Evolutionary conservation across 2,113 vertebrate genomes (phyloP).

Genomic region (Ramphastos sulfuratus): DNA sequence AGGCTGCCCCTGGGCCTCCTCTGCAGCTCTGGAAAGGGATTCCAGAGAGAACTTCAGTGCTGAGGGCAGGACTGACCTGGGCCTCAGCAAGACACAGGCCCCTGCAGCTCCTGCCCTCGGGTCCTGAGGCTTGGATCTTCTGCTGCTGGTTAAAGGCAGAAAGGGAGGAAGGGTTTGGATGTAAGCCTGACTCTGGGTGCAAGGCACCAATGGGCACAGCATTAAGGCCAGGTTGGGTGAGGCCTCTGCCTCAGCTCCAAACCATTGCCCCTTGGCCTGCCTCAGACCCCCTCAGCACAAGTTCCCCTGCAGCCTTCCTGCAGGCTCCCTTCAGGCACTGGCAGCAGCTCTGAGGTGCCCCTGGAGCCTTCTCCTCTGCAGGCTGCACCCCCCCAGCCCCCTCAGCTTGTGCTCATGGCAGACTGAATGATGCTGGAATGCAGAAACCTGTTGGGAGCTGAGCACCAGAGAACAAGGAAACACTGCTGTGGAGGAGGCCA

Average conservation of each 20-base stretch:
- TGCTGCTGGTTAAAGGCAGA: background rate
- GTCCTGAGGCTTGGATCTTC: background rate
- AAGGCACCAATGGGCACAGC: background rate
- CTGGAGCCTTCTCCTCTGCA: too few species aligned
- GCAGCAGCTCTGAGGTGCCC: too few species aligned
- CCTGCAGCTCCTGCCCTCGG: background rate
- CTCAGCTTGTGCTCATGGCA: background rate
- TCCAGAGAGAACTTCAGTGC: background rate
- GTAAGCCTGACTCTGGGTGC: background rate
- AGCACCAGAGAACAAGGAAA: background rate
- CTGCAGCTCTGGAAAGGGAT: constrained; percentile 12
- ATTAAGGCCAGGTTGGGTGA: too few species aligned
- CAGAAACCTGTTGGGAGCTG: background rate
- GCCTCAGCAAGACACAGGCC: background rate
- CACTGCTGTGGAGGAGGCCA: background rate
- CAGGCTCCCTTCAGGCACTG: too few species aligned
- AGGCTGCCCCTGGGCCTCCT: constrained; percentile 16
- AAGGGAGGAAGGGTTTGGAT: background rate
- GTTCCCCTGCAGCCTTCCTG: too few species aligned
- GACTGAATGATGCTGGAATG: background rate
- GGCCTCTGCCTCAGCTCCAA: too few species aligned
- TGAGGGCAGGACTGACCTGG: background rate
- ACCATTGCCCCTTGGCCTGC: too few species aligned
- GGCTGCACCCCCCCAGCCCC: too few species aligned
- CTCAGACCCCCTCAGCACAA: too few species aligned